Percentiles rank a stretch among this genome's conserved stretches.
phyloP scores from a whole-genome alignment of 2,797 vertebrate genomes.

The Myotis planiceps region DNA sequence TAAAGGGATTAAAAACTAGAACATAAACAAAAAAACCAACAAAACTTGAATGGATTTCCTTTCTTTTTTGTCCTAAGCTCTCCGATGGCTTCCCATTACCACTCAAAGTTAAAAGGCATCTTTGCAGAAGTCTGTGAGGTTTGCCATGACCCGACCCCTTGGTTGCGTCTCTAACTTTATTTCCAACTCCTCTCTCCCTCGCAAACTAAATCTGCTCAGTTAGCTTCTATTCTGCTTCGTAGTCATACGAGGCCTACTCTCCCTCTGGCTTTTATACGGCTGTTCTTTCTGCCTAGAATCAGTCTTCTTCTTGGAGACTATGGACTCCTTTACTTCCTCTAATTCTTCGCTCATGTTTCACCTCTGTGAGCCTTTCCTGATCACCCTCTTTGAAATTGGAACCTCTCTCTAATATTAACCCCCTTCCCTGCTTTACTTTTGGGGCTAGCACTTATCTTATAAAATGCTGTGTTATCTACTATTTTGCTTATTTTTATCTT shows the following conservation, averaged over 20 bases:
- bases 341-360: not conserved
- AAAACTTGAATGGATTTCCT: not conserved
- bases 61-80: not conserved
- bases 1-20: not conserved
- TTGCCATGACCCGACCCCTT: not conserved
- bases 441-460: not conserved
- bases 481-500: conserved; percentile 11
- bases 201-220: not conserved
- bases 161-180: not conserved
- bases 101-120: not conserved
- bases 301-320: not conserved
- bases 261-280: not conserved
- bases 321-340: not conserved
- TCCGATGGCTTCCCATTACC: not conserved
- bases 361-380: not conserved
- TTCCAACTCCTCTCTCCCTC: not conserved
- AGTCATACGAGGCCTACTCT: not conserved
- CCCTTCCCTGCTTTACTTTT: not conserved
- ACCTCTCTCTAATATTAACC: not conserved
- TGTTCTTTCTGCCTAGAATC: not conserved
- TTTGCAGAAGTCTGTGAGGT: not conserved
- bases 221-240: not conserved
- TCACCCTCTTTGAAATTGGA: not conserved
- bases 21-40: not conserved
- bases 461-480: not conserved